A percentile compares a stretch with the other conserved stretches of the same genome.
Evolutionary conservation across 2,797 vertebrate species (phyloP).

Genomic region (Spea hammondii): DNA sequence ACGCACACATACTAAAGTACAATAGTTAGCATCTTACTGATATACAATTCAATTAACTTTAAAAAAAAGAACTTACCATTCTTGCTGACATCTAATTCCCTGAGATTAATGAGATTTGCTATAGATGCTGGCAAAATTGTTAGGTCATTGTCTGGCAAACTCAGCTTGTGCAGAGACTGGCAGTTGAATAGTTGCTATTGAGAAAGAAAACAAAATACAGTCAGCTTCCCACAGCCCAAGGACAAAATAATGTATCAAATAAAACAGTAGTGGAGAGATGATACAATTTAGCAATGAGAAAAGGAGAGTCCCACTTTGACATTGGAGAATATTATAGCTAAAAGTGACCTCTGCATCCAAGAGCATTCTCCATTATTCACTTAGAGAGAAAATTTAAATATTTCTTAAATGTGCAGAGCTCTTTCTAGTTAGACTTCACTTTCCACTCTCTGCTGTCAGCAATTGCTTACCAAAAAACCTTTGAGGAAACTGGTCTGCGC

Average conservation of each 20-base stretch:
- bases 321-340: no score
- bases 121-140: constrained; percentile 89
- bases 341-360: no score
- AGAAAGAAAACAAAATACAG: constrained; percentile 47
- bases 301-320: neutral
- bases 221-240: constrained; percentile 36
- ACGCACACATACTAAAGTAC: constrained; percentile 10
- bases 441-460: no score
- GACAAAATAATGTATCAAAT: constrained; percentile 2
- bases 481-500: no score
- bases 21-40: constrained; percentile 13
- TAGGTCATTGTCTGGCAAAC: constrained; percentile 98
- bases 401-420: no score
- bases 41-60: constrained; percentile 44
- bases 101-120: constrained; percentile 98
- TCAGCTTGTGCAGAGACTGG: constrained; percentile 92
- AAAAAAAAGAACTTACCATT: constrained; percentile 84
- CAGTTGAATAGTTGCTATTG: constrained; percentile 98
- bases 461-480: no score
- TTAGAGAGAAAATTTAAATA: no score
- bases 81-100: constrained; percentile 99
- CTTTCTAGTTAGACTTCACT: no score
- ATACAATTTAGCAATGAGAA: neutral
- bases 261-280: neutral
- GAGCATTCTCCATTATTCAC: no score